Percentiles rank a stretch among this genome's conserved stretches.
phyloP scores from a whole-genome alignment of 2,888 invertebrate genomes.

The Drosophila vallismaia region DNA sequence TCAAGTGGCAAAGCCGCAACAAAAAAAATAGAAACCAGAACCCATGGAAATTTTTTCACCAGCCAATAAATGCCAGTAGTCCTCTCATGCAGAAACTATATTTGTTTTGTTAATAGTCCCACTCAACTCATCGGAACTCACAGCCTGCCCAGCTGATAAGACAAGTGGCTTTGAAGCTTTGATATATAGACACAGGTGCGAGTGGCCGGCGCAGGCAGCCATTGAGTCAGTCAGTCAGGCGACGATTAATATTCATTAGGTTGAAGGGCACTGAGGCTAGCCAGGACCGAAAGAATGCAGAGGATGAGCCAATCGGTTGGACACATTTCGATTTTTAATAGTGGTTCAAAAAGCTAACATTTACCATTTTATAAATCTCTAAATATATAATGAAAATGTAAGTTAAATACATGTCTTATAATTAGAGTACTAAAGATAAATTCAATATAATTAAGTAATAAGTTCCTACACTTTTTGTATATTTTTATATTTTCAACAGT shows the following conservation, averaged over 20 bases:
- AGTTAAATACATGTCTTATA: no score
- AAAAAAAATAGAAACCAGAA: neutral
- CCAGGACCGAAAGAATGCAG: no score
- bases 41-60: slow-evolving; percentile 13
- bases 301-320: neutral
- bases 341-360: neutral
- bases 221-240: slow-evolving; percentile 58
- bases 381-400: no score
- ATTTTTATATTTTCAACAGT: neutral
- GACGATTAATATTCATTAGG: slow-evolving; percentile 76
- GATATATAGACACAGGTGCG: slow-evolving; percentile 71
- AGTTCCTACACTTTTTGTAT: no score
- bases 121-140: slow-evolving; percentile 50
- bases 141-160: slow-evolving; percentile 69
- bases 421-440: no score
- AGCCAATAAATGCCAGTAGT: slow-evolving; percentile 45
- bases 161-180: slow-evolving; percentile 74
- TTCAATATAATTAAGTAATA: no score
- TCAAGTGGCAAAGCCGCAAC: slow-evolving; percentile 59
- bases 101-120: slow-evolving; percentile 77
- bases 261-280: slow-evolving; percentile 1
- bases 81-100: slow-evolving; percentile 71
- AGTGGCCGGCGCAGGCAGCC: slow-evolving; percentile 19
- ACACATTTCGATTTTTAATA: neutral
- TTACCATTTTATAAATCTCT: no score